These are phyloP conservation scores for Acanthosepion esculentum DNA, from an alignment of 2,888 invertebrate species.

Conservation along the genomic window DNA sequence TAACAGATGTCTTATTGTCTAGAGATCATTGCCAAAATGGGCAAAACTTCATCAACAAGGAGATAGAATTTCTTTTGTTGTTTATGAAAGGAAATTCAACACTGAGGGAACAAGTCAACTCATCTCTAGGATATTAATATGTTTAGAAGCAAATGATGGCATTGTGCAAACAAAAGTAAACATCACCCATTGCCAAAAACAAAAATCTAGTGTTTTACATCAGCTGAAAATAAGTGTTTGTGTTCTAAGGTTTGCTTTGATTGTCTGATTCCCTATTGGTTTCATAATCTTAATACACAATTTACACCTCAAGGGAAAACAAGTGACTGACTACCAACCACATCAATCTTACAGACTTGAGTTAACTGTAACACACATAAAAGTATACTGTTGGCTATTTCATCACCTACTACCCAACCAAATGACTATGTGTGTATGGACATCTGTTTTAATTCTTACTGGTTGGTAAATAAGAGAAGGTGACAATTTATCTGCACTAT, in stretches of 20 bases:
- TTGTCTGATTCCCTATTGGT: slow-evolving; percentile 1
- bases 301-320: neutral
- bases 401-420: neutral
- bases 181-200: neutral
- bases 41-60: neutral
- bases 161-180: neutral
- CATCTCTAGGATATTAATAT: neutral
- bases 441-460: neutral
- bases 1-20: too few relatives aligned
- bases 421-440: neutral
- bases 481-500: neutral
- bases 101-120: too few relatives aligned
- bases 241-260: neutral
- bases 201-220: neutral
- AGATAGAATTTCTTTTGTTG: neutral
- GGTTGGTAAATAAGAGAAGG: neutral
- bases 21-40: too few relatives aligned
- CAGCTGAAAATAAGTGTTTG: neutral
- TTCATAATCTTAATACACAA: neutral
- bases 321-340: neutral
- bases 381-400: neutral
- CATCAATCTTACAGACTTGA: neutral
- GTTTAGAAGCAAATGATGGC: neutral
- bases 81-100: slow-evolving; percentile 4
- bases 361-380: neutral